phyloP scores from a whole-genome alignment of 2,888 invertebrate species.

The Erpobdella octoculata region DNA sequence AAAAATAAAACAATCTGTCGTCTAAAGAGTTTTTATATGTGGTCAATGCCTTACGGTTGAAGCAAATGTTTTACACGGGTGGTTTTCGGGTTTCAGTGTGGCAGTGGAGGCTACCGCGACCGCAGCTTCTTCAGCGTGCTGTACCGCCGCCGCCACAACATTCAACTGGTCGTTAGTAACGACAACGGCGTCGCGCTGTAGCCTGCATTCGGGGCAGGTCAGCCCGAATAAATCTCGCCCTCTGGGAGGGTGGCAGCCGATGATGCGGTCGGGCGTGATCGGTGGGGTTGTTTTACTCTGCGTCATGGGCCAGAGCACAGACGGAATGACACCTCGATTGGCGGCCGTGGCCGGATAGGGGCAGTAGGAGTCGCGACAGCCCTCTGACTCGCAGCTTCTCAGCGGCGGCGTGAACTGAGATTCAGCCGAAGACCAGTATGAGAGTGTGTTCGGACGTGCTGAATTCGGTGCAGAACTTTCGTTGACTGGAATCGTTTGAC shows the following conservation, averaged over 20 bases:
- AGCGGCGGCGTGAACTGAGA: neutral
- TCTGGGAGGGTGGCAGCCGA: constrained; percentile 2
- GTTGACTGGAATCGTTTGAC: neutral
- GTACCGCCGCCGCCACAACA: no score
- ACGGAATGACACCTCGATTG: neutral
- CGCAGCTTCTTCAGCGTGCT: no score
- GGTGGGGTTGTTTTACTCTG: neutral
- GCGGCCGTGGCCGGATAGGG: neutral
- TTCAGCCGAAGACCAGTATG: constrained; percentile 7
- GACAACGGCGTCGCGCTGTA: no score
- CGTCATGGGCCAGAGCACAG: neutral
- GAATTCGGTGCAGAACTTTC: neutral
- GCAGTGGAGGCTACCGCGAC: no score
- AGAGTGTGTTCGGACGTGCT: constrained; percentile 9
- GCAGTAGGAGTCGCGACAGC: neutral
- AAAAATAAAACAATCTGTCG: no score
- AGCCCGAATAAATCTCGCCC: neutral
- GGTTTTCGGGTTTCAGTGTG: no score
- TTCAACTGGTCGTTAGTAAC: no score
- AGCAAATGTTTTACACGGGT: no score
- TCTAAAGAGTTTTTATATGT: no score
- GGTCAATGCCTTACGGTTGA: no score
- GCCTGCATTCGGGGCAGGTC: constrained; percentile 12
- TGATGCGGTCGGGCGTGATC: neutral
- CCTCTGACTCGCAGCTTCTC: constrained; percentile 10